Percentiles rank a stretch among this genome's conserved stretches.
phyloP scores from a whole-genome alignment of 53 echinoderm and acorn worm species.

The Stichopus horrens region DNA sequence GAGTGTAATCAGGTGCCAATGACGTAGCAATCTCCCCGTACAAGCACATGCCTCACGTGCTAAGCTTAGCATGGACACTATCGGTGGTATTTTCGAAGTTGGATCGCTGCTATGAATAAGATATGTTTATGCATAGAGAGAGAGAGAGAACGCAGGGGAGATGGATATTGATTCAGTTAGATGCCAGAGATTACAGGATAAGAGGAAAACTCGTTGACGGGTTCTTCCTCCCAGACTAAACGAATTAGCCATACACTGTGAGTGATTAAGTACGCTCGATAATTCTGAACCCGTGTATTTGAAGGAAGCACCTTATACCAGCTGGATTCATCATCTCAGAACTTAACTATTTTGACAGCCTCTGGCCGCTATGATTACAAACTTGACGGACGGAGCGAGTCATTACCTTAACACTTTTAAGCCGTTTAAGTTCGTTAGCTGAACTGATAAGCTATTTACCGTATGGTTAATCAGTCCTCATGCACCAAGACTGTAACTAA shows the following conservation, averaged over 20 bases:
- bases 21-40: constrained; percentile 6
- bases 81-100: constrained; percentile 15
- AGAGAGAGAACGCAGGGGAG: not conserved
- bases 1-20: not conserved
- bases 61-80: constrained; percentile 30
- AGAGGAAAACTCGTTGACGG: not conserved
- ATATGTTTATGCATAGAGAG: constrained; percentile 32
- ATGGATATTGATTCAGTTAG: not conserved
- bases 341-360: not conserved
- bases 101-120: not conserved
- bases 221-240: constrained; percentile 4
- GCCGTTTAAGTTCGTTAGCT: not conserved
- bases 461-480: not conserved
- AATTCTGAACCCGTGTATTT: not conserved
- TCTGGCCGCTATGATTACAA: not conserved
- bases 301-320: not conserved
- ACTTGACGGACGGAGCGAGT: not conserved
- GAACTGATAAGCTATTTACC: not conserved
- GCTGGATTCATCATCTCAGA: not conserved
- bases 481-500: too few relatives aligned
- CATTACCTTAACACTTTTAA: not conserved
- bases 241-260: not conserved
- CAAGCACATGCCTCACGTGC: constrained; percentile 41
- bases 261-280: not conserved
- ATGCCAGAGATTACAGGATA: not conserved